Evolutionary conservation across 2,888 invertebrate species (phyloP), one percentile per base, ranked within the genome.

Genomic region (Unio pictorum): DNA sequence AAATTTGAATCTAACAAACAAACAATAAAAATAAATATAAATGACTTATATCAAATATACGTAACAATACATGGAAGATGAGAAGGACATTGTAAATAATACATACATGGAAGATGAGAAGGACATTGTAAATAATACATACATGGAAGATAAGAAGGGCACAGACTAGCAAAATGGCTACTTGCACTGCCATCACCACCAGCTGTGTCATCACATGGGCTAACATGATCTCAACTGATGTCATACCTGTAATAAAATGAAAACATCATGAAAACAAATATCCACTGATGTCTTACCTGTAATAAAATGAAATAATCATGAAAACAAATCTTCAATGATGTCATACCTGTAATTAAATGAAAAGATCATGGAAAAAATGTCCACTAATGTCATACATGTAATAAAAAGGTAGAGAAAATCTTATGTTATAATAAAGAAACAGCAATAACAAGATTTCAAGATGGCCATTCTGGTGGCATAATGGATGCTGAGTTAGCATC

Each of bases 141-240:
- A 88, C 87, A 71, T 84, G 63, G 66, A 88, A 88, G 11, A 87
- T 83, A 15, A 80, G 72, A 94, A 97, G 96, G 4, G 85, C 79
- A 92, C 97, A 96, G 80, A 96, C 92, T 4, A 98, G 93, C 72
- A 98, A 96, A 55, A 98, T 91, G 0, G 95, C 94, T 0, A 97
- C 97, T 92, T 98, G 97, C 0, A 97, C 96, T 81, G 95, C 94
- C 95, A 98, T 96, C 30, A 97, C 96, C 73, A 97, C 94, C 90
- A 97, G 96, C 92, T 98, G 97, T 0, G 97, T 96, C 67, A 96
- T 93, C 69, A 98, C 96, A 91, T 97, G 97, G 0, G 96, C 96
- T 90, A 97, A 94, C 81, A 98, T 93, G 85, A 98, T 95, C 92
- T 98, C 97, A 11, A 94, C 94, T 0, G 96, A 95, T 0, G 95